Evolutionary conservation across 2,888 invertebrate genomes (phyloP).

Genomic region (Cylloceria caligata): DNA sequence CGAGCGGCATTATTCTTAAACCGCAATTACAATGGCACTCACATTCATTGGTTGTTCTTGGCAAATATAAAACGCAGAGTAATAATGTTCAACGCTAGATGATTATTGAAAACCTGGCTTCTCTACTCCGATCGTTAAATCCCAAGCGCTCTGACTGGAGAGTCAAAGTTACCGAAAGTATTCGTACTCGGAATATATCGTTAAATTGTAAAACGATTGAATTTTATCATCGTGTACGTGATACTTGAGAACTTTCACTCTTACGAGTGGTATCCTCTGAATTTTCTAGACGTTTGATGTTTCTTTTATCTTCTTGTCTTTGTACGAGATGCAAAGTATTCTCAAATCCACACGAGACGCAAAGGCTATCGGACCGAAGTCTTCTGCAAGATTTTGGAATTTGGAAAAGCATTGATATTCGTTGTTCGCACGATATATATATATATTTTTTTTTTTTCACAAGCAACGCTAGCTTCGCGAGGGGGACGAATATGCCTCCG

Average conservation of each 20-base stretch:
- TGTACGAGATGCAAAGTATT: not conserved
- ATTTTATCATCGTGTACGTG: conserved; percentile 1
- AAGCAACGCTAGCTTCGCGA: conserved; percentile 14
- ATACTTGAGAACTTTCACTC: conserved; percentile 41
- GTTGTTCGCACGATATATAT: conserved; percentile 28
- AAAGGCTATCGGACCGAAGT: not conserved
- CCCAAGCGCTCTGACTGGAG: conserved; percentile 30
- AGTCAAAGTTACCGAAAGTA: conserved; percentile 40
- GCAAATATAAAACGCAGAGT: conserved; percentile 69
- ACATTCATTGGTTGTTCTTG: conserved; percentile 63
- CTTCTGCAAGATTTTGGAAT: not conserved
- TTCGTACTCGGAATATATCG: conserved; percentile 24
- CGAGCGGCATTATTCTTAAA: conserved; percentile 50
- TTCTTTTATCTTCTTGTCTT: conserved; percentile 5
- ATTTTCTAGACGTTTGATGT: conserved; percentile 16
- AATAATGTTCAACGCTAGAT: conserved; percentile 67
- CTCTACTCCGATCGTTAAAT: conserved; percentile 55
- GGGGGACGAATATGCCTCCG: not conserved
- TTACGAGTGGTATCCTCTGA: conserved; percentile 21
- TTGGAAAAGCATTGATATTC: conserved; percentile 7
- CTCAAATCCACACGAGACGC: not conserved
- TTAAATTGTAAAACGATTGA: conserved; percentile 30
- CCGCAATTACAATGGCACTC: conserved; percentile 59
- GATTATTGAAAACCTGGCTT: conserved; percentile 60
- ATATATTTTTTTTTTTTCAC: conserved; percentile 8